phyloP scores from a whole-genome alignment of 2,113 vertebrate genomes.

The Brachypodius melanocephalos region DNA sequence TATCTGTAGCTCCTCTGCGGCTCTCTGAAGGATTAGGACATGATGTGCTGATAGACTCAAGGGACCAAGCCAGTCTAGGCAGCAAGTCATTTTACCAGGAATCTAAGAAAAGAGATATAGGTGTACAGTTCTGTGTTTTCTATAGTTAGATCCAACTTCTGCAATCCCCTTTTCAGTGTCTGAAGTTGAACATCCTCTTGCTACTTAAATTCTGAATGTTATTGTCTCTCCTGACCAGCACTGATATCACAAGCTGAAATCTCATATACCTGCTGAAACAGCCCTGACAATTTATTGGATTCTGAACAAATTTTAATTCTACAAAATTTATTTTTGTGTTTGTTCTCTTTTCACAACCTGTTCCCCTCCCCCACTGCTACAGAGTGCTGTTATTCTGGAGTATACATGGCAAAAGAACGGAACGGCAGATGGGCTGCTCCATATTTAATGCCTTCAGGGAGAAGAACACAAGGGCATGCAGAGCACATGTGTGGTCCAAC shows the following conservation, averaged over 20 bases:
- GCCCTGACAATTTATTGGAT: not conserved
- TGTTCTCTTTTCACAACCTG: not conserved
- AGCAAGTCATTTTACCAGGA: not conserved
- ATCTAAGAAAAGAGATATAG: not conserved
- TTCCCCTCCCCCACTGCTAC: not conserved
- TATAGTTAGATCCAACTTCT: not conserved
- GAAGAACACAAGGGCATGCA: not conserved
- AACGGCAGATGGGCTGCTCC: slow-evolving; percentile 12
- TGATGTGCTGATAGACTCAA: not conserved
- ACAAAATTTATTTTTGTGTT: not conserved
- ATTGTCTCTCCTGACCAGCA: not conserved
- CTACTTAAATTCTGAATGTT: not conserved
- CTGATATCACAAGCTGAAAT: not conserved
- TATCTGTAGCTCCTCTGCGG: not conserved
- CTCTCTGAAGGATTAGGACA: not conserved
- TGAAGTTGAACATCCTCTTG: not conserved
- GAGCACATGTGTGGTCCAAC: not conserved
- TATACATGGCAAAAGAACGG: not conserved
- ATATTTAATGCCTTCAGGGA: slow-evolving; percentile 24
- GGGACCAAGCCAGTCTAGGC: not conserved
- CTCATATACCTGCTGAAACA: not conserved
- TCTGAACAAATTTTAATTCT: not conserved
- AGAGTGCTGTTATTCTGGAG: not conserved
- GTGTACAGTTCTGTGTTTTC: not conserved
- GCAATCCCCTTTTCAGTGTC: not conserved